A percentile compares a stretch with the other conserved stretches of the same genome.
Evolutionary conservation across 2,888 invertebrate genomes (phyloP).

Genomic region (Osmoderma eremita): DNA sequence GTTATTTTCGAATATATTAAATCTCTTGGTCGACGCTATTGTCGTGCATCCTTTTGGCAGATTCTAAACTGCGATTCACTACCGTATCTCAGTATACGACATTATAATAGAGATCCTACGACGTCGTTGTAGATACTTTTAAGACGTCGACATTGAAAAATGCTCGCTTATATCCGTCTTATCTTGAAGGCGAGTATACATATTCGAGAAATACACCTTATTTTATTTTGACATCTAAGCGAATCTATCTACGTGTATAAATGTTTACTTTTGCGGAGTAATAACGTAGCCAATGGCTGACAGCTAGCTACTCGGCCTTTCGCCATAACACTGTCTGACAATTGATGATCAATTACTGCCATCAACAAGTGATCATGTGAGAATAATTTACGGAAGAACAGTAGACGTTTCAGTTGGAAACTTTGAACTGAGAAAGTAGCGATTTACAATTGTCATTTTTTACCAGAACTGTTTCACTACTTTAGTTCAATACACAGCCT

Average conservation of each 20-base stretch:
- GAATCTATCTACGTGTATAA: slow-evolving; percentile 7
- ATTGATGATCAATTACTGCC: slow-evolving; percentile 23
- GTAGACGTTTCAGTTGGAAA: neutral
- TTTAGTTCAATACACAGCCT: too few species aligned
- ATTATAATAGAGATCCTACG: neutral
- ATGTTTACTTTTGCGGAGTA: slow-evolving; percentile 17
- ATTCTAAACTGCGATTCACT: too few species aligned
- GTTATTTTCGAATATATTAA: too few species aligned
- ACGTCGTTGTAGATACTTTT: neutral
- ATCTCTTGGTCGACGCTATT: too few species aligned
- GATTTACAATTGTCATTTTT: too few species aligned
- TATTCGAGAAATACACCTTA: neutral
- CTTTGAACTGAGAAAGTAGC: neutral
- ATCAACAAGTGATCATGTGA: slow-evolving; percentile 23
- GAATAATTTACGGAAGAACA: slow-evolving; percentile 12
- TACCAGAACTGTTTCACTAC: too few species aligned
- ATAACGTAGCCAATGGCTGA: slow-evolving; percentile 4
- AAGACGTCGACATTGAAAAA: slow-evolving; percentile 14
- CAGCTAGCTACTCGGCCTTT: slow-evolving; percentile 1
- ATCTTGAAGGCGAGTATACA: slow-evolving; percentile 1
- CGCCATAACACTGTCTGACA: slow-evolving; percentile 12
- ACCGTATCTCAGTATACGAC: neutral
- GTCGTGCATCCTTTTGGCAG: too few species aligned
- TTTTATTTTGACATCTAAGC: slow-evolving; percentile 11
- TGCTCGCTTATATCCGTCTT: slow-evolving; percentile 2